Percentiles rank a stretch among this genome's conserved stretches.
Conservation (phyloP, 1,140 invertebrate species). For the Geopemphigus sp. region DNA sequence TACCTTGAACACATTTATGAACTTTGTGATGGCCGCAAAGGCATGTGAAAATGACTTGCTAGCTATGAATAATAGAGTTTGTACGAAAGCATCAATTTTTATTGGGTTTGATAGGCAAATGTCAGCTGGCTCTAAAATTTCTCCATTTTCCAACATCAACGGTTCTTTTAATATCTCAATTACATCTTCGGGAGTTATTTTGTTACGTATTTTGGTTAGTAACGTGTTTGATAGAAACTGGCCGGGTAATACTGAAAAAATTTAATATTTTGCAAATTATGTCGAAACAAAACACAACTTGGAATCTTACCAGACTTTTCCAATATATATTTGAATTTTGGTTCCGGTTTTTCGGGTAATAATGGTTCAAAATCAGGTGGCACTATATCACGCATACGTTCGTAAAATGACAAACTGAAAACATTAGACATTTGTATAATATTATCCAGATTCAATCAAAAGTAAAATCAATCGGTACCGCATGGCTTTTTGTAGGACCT, state of each 20-base stretch:
- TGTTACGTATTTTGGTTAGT: slow-evolving; percentile 79
- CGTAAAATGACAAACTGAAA: slow-evolving; percentile 88
- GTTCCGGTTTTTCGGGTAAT: slow-evolving; percentile 74
- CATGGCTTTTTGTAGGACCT: slow-evolving; percentile 86
- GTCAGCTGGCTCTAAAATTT: slow-evolving; percentile 53
- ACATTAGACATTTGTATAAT: background rate
- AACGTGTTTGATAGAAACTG: slow-evolving; percentile 60
- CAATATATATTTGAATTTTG: slow-evolving; percentile 78
- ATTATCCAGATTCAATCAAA: slow-evolving; percentile 46
- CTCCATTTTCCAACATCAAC: slow-evolving; percentile 67
- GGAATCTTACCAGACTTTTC: slow-evolving; percentile 72
- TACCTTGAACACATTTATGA: slow-evolving; percentile 90
- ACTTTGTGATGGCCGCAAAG: slow-evolving; percentile 96
- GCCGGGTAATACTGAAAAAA: slow-evolving; percentile 64
- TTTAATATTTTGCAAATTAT: background rate
- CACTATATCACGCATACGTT: slow-evolving; percentile 88
- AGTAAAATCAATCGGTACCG: slow-evolving; percentile 62
- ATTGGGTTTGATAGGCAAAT: slow-evolving; percentile 73
- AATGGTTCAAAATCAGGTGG: slow-evolving; percentile 82
- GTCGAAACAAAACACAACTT: background rate
- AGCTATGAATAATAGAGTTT: slow-evolving; percentile 88
- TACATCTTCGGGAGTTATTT: slow-evolving; percentile 86
- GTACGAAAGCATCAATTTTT: slow-evolving; percentile 95
- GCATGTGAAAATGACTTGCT: slow-evolving; percentile 97
- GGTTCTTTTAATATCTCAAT: slow-evolving; percentile 83